phyloP scores from a whole-genome alignment of 2,797 vertebrate species.

The Acropternis orthonyx region DNA sequence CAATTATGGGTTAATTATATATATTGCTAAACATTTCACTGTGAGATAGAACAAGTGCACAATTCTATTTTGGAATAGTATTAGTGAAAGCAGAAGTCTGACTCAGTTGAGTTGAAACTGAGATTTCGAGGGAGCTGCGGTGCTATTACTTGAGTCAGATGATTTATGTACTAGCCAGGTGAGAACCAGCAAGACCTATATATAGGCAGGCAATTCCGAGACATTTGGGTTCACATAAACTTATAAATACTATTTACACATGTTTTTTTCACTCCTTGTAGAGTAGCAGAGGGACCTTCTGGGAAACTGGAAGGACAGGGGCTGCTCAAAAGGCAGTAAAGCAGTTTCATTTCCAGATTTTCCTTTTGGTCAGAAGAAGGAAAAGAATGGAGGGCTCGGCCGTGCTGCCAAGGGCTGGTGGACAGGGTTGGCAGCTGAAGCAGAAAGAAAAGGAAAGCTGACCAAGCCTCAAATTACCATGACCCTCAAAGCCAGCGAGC shows the following conservation, averaged over 20 bases:
- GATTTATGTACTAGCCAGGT: neutral
- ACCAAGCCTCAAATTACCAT: neutral
- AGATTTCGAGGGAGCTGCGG: neutral
- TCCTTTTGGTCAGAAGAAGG: neutral
- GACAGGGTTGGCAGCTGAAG: neutral
- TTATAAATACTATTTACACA: neutral
- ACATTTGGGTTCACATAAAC: neutral
- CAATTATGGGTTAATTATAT: neutral
- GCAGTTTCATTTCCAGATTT: neutral
- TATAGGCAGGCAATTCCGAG: neutral
- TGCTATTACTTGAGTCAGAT: neutral
- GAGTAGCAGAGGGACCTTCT: neutral
- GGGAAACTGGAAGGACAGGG: neutral
- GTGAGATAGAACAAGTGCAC: neutral
- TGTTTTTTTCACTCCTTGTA: neutral
- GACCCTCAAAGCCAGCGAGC: neutral
- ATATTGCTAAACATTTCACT: neutral
- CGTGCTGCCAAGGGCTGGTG: fast-evolving
- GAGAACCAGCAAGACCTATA: neutral
- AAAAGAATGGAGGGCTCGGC: neutral
- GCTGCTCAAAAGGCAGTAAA: neutral
- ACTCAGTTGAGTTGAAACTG: neutral
- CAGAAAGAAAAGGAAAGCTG: neutral
- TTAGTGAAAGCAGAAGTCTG: neutral
- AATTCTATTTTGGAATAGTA: neutral